Percentiles rank a stretch among this genome's conserved stretches.
Conservation (phyloP, 37 sponge, comb jelly and placozoan genomes). For the Axinella damicornis region DNA sequence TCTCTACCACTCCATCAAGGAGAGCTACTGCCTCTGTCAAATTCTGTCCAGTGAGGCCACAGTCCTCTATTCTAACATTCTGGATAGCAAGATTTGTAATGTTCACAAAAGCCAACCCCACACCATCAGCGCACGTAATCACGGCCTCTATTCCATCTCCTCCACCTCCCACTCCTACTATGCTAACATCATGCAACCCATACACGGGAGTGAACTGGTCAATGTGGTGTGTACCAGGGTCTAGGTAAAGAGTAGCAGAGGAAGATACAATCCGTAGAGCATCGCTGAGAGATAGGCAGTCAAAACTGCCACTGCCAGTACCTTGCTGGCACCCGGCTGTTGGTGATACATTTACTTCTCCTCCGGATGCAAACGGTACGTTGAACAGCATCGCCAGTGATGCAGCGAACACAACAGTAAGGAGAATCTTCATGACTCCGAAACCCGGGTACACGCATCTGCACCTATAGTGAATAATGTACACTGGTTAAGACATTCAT, state of each 20-base stretch:
- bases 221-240: slow-evolving; percentile 24
- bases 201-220: neutral
- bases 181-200: slow-evolving; percentile 3
- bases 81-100: slow-evolving; percentile 4
- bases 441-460: too few relatives aligned
- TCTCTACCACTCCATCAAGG: neutral
- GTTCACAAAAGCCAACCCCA: slow-evolving; percentile 39
- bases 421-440: too few relatives aligned
- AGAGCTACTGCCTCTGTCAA: neutral
- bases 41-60: slow-evolving; percentile 35
- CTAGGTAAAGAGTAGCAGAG: neutral
- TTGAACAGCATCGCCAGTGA: too few relatives aligned
- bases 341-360: too few relatives aligned
- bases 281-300: slow-evolving; percentile 1
- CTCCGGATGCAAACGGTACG: too few relatives aligned
- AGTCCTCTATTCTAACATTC: slow-evolving; percentile 23
- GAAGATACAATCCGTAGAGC: slow-evolving; percentile 18
- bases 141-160: neutral
- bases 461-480: too few relatives aligned
- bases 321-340: neutral
- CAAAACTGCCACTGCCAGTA: too few relatives aligned
- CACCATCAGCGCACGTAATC: slow-evolving; percentile 34
- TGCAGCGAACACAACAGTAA: too few relatives aligned
- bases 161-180: slow-evolving; percentile 27
- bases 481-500: too few relatives aligned